Percentiles rank a stretch among this genome's conserved stretches.
Conservation (phyloP, 2,797 vertebrate genomes). For the Halcyon leucocephala region DNA sequence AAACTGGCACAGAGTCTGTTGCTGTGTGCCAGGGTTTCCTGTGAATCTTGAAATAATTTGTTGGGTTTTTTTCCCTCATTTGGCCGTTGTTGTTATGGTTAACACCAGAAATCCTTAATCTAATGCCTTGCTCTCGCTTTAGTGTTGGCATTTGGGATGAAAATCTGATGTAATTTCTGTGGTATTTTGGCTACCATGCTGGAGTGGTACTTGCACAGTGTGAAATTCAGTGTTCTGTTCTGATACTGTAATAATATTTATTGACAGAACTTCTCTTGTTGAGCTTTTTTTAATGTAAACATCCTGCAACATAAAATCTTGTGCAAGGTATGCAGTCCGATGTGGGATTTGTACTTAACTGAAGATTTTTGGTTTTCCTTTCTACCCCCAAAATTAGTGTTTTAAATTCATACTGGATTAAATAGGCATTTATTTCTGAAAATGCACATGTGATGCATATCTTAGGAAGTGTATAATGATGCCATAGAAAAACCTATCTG, state of each 20-base stretch:
- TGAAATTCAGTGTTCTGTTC: not conserved
- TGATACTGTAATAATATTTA: not conserved
- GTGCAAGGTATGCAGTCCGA: not conserved
- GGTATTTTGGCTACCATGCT: not conserved
- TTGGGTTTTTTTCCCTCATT: slow-evolving; percentile 40
- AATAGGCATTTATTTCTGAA: not conserved
- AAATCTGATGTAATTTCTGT: not conserved
- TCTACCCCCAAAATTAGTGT: not conserved
- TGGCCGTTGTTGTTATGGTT: slow-evolving; percentile 1
- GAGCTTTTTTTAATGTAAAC: not conserved
- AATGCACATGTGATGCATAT: not conserved
- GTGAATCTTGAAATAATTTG: not conserved
- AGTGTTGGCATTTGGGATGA: not conserved
- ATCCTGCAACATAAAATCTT: not conserved
- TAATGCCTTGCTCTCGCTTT: not conserved
- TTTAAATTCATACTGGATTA: not conserved
- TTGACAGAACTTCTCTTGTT: not conserved
- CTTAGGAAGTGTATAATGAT: not conserved
- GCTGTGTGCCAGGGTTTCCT: not conserved
- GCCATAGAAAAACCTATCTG: not conserved
- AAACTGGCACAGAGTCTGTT: not conserved
- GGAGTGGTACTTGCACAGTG: not conserved
- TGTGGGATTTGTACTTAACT: not conserved
- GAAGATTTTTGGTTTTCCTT: not conserved
- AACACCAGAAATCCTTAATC: not conserved